Percentiles rank a stretch among this genome's conserved stretches.
Evolutionary conservation across 2,113 vertebrate species (phyloP).

Genomic region (Rousettus leschenaultii): DNA sequence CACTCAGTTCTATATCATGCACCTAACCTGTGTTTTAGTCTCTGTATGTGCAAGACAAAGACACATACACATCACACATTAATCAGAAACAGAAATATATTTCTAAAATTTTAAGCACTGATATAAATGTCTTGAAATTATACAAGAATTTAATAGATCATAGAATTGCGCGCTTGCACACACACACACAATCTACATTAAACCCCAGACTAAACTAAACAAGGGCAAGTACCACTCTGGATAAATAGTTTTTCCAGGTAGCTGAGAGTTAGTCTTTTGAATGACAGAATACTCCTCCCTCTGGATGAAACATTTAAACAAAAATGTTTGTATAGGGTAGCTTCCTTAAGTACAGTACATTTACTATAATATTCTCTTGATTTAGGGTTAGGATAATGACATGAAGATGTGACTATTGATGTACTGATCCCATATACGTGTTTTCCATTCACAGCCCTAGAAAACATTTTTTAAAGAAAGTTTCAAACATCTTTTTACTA

Average conservation of each 20-base stretch:
- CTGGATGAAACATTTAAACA: neutral
- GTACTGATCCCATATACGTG: neutral
- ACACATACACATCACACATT: neutral
- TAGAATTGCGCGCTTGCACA: neutral
- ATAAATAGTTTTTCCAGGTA: conserved; percentile 10
- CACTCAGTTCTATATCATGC: neutral
- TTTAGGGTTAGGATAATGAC: neutral
- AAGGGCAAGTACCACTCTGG: neutral
- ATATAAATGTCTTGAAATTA: neutral
- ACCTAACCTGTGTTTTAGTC: neutral
- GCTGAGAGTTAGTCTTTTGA: neutral
- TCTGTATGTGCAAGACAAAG: neutral
- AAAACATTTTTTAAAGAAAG: neutral
- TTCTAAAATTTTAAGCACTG: neutral
- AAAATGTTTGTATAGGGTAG: neutral
- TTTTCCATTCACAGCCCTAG: neutral
- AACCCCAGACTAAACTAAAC: neutral
- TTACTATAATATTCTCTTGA: neutral
- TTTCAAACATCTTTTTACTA: neutral
- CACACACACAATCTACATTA: neutral
- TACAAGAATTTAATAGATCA: neutral
- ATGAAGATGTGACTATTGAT: neutral
- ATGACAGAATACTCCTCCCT: neutral
- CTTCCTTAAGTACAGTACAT: neutral
- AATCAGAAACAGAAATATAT: neutral